Conservation (phyloP, 2,797 vertebrate genomes). For the Pseudotriccus pelzelni region DNA sequence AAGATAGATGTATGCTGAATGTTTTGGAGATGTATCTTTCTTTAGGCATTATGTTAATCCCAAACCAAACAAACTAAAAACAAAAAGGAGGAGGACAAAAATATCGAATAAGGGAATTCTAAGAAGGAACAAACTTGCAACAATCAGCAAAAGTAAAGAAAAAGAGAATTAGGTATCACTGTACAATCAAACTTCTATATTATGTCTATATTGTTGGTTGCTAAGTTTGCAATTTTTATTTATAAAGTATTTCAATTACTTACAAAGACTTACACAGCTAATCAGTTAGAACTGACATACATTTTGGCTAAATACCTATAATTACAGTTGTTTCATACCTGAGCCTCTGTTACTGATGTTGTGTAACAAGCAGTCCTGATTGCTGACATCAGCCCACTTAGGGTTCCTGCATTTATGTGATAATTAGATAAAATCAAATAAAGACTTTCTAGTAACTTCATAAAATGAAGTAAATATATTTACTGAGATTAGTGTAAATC, state of each 20-base stretch:
- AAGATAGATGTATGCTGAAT: not conserved
- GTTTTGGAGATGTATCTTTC: not conserved
- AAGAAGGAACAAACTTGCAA: not conserved
- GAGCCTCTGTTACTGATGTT: constrained; percentile 75
- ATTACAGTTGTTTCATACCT: constrained; percentile 79
- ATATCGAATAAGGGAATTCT: not conserved
- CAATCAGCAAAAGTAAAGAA: not conserved
- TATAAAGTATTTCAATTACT: constrained; percentile 76
- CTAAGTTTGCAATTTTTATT: constrained; percentile 67
- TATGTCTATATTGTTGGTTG: constrained; percentile 53
- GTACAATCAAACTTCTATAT: not conserved
- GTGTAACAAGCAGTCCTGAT: constrained; percentile 77
- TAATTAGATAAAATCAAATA: constrained; percentile 76
- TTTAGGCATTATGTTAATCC: not conserved
- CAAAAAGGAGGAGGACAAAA: not conserved
- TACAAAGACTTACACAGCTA: constrained; percentile 65
- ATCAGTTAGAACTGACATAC: constrained; percentile 73
- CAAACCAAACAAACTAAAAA: not conserved
- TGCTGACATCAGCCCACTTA: constrained; percentile 75
- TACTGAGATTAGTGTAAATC: not conserved
- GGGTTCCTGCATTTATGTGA: constrained; percentile 64
- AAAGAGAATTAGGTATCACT: not conserved
- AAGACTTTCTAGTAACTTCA: constrained; percentile 66
- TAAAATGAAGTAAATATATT: constrained; percentile 50
- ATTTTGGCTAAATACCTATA: constrained; percentile 77